Conservation (phyloP, 2,888 invertebrate species). For the Aleiodes leptofemur region DNA sequence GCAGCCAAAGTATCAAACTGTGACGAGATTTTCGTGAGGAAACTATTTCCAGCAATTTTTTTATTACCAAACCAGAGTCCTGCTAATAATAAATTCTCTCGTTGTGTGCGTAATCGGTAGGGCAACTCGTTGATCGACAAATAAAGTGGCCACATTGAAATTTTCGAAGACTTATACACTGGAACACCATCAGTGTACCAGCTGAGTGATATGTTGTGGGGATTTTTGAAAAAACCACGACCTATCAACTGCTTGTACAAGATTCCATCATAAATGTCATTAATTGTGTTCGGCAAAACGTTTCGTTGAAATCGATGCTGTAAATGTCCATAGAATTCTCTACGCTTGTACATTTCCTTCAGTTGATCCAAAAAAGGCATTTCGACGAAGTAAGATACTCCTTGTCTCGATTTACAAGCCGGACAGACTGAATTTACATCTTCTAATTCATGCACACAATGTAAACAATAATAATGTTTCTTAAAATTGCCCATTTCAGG, state of each 20-base stretch:
- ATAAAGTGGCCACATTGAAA: constrained; percentile 51
- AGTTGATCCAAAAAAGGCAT: constrained; percentile 37
- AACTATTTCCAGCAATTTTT: constrained; percentile 46
- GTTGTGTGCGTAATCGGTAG: constrained; percentile 42
- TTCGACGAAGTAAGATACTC: constrained; percentile 32
- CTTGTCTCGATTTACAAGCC: not conserved
- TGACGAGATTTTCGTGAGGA: constrained; percentile 38
- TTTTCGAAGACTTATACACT: constrained; percentile 49
- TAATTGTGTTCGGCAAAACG: not conserved
- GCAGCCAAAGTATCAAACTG: constrained; percentile 35
- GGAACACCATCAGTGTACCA: constrained; percentile 57
- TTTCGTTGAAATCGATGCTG: constrained; percentile 8
- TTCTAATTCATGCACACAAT: constrained; percentile 6
- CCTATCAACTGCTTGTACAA: constrained; percentile 42
- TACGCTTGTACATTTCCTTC: constrained; percentile 21
- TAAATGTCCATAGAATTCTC: constrained; percentile 17
- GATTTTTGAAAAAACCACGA: constrained; percentile 46
- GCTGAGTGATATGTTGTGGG: constrained; percentile 52
- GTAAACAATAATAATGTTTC: constrained; percentile 20
- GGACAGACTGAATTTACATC: constrained; percentile 7
- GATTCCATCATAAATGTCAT: constrained; percentile 50
- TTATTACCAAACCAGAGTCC: constrained; percentile 49
- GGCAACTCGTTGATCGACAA: constrained; percentile 52
- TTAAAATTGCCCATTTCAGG: not conserved
- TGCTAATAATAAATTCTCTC: constrained; percentile 46